Evolutionary conservation across 2,113 vertebrate species (phyloP), one percentile per base, ranked within the genome.

Genomic region (Potamarius usumacintae): DNA sequence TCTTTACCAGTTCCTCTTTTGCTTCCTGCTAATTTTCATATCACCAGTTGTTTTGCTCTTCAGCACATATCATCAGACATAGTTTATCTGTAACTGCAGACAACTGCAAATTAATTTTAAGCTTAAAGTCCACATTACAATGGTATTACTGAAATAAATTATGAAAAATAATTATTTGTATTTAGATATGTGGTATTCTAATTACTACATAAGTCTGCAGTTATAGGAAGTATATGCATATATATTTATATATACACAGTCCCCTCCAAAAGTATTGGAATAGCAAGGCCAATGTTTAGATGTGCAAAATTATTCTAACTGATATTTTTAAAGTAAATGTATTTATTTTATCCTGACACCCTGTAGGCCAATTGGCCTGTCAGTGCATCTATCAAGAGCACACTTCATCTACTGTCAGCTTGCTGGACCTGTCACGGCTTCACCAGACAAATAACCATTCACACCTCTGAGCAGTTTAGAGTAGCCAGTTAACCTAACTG

Each of bases 1-100:
- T 86, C 89, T 91, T 87, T 48, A 87, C 92, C 92, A 95, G 94
- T 96, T 96, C 95, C 95, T 90, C 91, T 95, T 96, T 95, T 95
- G 93, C 92, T 94, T 94, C 93, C 92, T 94, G 93, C 92, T 94
- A 84, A 95, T 96, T 96, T 96, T 94, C 94, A 95, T 96, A 96
- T 94, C 92, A 92, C 90, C 87, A 85, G 90, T 87, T 90, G 90
- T 92, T 91, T 91, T 92, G 86, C 82, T 92, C 91, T 90, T 91
- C 90, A 87, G 57, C 76, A 22, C 18, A 4, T 48, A 74, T 74
- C 25, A 55, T n/a, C 65, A 72, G 50, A 84, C 10, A 15, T 17
- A 55, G 30, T 82, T 30, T 82, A 25, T 82, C 4, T 22, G 25
- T 76, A 77, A 12, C 79, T 82, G 9, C 14, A 62, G 6, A 11